A percentile compares a stretch with the other conserved stretches of the same genome.
phyloP scores from a whole-genome alignment of 2,113 vertebrate species.

The Puffinus mauretanicus region DNA sequence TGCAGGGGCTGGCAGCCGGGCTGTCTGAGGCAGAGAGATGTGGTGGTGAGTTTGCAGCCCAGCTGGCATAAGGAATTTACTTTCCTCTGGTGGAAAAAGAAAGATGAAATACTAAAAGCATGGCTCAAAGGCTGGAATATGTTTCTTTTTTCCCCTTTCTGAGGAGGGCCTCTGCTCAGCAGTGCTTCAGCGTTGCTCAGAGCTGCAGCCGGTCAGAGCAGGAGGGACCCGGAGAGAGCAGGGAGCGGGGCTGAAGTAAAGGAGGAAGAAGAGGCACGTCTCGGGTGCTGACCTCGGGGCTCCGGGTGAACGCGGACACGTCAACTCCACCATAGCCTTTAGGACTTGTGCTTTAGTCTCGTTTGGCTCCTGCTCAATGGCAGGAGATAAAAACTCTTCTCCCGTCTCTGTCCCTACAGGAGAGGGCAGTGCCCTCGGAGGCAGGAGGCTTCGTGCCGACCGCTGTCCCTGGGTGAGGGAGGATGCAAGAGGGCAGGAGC shows the following conservation, averaged over 20 bases:
- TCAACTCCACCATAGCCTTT: neutral
- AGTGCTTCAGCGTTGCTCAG: neutral
- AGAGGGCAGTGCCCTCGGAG: neutral
- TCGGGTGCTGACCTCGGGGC: neutral
- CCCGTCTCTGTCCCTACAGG: neutral
- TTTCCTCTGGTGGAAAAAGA: neutral
- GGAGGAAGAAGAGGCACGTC: neutral
- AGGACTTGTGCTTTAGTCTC: neutral
- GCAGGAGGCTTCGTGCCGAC: neutral
- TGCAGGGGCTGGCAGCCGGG: neutral
- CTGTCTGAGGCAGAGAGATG: neutral
- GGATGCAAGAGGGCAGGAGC: neutral
- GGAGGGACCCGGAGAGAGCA: neutral
- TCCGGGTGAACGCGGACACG: neutral
- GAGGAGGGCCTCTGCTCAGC: neutral
- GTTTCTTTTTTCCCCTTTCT: neutral
- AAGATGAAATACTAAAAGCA: slow-evolving; percentile 18
- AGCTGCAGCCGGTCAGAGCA: neutral
- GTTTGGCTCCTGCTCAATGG: neutral
- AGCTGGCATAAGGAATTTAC: neutral
- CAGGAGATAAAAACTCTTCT: neutral
- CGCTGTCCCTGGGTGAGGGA: neutral
- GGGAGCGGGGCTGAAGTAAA: neutral
- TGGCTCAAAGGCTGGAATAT: neutral
- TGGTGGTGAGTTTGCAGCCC: neutral